These are phyloP conservation scores for Anarrhichthys ocellatus DNA, from an alignment of 2,113 vertebrate species.

Conservation along the genomic window DNA sequence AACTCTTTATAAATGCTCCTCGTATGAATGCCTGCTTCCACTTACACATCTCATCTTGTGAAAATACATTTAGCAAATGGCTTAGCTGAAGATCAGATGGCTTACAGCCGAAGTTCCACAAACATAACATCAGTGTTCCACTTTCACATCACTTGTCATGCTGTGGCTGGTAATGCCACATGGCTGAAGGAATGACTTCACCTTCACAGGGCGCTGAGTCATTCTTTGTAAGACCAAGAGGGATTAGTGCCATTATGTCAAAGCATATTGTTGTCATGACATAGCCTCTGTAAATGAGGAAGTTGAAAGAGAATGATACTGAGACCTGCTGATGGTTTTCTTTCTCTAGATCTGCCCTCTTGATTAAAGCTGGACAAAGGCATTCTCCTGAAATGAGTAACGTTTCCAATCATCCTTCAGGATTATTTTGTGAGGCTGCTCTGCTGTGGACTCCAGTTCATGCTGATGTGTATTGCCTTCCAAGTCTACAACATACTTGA, in stretches of 20 bases:
- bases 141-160: conserved; percentile 17
- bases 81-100: conserved; percentile 24
- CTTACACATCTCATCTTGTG: conserved; percentile 17
- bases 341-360: conserved; percentile 45
- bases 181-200: conserved; percentile 25
- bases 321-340: conserved; percentile 44
- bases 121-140: conserved; percentile 33
- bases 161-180: conserved; percentile 14
- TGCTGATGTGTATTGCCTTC: conserved; percentile 6
- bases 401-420: conserved; percentile 35
- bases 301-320: conserved; percentile 11
- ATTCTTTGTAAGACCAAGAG: conserved; percentile 15
- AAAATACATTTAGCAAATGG: conserved; percentile 25
- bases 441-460: conserved; percentile 6
- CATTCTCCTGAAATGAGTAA: conserved; percentile 60
- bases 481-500: not conserved
- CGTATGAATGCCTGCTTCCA: conserved; percentile 20
- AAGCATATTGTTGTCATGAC: conserved; percentile 15
- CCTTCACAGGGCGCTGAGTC: not conserved
- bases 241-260: conserved; percentile 51
- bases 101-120: conserved; percentile 16
- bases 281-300: conserved; percentile 24
- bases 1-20: not conserved
- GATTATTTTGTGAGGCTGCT: conserved; percentile 17
- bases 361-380: conserved; percentile 57